Evolutionary conservation across 2,797 vertebrate species (phyloP).

Genomic region (Anableps anableps): DNA sequence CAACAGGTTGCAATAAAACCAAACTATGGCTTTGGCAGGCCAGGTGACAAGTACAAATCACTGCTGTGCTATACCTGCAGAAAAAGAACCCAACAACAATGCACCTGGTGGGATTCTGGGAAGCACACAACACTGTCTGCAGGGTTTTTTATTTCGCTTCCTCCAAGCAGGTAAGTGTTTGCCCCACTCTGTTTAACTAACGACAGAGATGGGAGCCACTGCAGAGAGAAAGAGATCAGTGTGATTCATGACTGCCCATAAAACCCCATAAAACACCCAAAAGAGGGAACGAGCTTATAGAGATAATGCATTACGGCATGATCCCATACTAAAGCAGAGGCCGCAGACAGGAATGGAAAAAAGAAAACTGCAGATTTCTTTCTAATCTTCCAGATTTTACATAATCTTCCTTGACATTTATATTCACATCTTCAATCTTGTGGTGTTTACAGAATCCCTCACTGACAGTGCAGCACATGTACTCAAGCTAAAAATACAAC

Average conservation of each 20-base stretch:
- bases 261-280: slow-evolving; percentile 56
- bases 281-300: slow-evolving; percentile 47
- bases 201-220: slow-evolving; percentile 40
- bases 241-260: slow-evolving; percentile 68
- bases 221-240: slow-evolving; percentile 53
- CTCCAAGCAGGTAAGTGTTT: slow-evolving; percentile 38
- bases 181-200: slow-evolving; percentile 47
- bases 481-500: slow-evolving; percentile 1
- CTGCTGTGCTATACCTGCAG: slow-evolving; percentile 6
- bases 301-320: slow-evolving; percentile 32
- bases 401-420: slow-evolving; percentile 48
- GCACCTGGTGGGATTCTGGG: not conserved
- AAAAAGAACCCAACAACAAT: slow-evolving; percentile 1
- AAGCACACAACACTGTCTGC: not conserved
- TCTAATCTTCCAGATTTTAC: slow-evolving; percentile 43
- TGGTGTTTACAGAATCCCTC: slow-evolving; percentile 7
- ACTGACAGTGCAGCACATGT: slow-evolving; percentile 8
- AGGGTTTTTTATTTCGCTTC: slow-evolving; percentile 21
- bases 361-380: slow-evolving; percentile 15
- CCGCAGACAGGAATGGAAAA: slow-evolving; percentile 37
- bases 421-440: slow-evolving; percentile 41
- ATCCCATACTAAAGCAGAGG: slow-evolving; percentile 35
- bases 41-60: not conserved
- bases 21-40: slow-evolving; percentile 1
- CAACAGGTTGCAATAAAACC: not conserved